Conservation (phyloP, 1,140 invertebrate genomes). For the Tetragnatha versicolor region DNA sequence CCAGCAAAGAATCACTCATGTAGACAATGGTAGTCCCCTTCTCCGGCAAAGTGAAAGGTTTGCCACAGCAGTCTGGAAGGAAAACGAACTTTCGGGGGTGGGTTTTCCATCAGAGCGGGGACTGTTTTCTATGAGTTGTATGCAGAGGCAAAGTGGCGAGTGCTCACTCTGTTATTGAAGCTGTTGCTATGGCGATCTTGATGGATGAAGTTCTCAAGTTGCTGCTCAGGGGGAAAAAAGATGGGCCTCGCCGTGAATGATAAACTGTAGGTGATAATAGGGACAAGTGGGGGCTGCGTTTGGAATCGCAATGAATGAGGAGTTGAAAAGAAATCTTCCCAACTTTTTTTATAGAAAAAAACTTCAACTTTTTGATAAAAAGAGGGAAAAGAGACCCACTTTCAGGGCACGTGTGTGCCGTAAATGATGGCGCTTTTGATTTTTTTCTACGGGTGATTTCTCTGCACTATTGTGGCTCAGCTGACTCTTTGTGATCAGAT, state of each 20-base stretch:
- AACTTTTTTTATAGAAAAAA: too few species aligned
- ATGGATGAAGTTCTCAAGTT: conserved; percentile 53
- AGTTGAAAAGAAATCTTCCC: conserved; percentile 49
- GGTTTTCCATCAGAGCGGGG: conserved; percentile 3
- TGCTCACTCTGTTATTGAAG: conserved; percentile 8
- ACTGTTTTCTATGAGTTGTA: conserved; percentile 33
- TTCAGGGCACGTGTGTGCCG: too few species aligned
- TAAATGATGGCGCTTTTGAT: too few species aligned
- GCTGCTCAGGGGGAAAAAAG: conserved; percentile 10
- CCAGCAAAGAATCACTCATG: conserved; percentile 12
- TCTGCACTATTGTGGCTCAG: too few species aligned
- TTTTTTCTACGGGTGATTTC: too few species aligned
- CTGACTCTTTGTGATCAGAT: too few species aligned
- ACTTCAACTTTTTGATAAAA: conserved; percentile 30
- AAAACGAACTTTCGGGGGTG: conserved; percentile 14
- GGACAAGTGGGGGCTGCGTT: conserved; percentile 35
- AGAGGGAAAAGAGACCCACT: too few species aligned
- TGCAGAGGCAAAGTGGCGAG: not conserved
- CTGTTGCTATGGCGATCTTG: conserved; percentile 38
- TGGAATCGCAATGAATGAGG: conserved; percentile 43
- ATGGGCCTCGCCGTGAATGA: conserved; percentile 21
- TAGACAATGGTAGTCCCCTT: conserved; percentile 6
- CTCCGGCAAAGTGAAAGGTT: not conserved
- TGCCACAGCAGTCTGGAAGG: not conserved
- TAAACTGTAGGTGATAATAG: conserved; percentile 54